Evolutionary conservation across 1,140 invertebrate genomes (phyloP).

Genomic region (Periplaneta americana): DNA sequence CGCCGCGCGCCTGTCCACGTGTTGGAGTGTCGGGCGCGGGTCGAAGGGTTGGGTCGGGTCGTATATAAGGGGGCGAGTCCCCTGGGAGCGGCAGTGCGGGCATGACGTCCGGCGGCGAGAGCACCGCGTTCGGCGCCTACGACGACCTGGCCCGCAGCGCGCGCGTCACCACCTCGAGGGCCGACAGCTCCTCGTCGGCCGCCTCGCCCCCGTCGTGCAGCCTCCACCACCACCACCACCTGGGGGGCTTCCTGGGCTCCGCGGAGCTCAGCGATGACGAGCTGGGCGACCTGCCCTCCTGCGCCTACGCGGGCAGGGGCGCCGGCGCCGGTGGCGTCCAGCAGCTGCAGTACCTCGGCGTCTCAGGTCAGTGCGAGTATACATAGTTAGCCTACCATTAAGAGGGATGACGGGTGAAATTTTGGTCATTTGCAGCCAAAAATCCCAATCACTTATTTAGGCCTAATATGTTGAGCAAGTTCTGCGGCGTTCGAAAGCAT

Average conservation of each 20-base stretch:
- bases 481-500: too few species aligned
- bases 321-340: conserved; percentile 35
- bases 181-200: conserved; percentile 22
- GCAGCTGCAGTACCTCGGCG: conserved; percentile 30
- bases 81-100: neutral
- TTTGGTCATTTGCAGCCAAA: too few species aligned
- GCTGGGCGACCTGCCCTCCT: conserved; percentile 53
- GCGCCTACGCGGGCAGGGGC: conserved; percentile 54
- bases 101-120: neutral
- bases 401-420: too few species aligned
- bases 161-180: conserved; percentile 20
- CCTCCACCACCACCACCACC: conserved; percentile 4
- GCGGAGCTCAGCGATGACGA: conserved; percentile 18
- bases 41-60: too few species aligned
- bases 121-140: neutral
- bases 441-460: too few species aligned
- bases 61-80: neutral
- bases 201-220: conserved; percentile 3
- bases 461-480: too few species aligned
- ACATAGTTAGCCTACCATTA: too few species aligned
- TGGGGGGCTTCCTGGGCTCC: neutral
- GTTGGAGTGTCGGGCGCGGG: neutral
- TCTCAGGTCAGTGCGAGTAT: neutral
- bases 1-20: neutral
- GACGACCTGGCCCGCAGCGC: neutral